Conservation (phyloP, 1,140 invertebrate genomes). For the Drosophila dunni region DNA sequence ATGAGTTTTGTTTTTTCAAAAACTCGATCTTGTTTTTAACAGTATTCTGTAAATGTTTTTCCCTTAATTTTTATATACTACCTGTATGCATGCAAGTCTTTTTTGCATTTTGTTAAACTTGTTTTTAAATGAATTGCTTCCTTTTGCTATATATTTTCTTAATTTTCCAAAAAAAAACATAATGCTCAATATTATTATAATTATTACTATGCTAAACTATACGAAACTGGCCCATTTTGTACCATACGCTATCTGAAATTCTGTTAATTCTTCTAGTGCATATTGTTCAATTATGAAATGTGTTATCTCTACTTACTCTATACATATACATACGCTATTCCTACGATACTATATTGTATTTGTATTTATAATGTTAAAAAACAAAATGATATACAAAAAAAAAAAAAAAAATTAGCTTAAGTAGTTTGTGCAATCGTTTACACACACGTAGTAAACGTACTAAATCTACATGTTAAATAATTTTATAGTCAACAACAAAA, state of each 20-base stretch:
- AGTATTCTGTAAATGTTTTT: slow-evolving; percentile 56
- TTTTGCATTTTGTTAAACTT: slow-evolving; percentile 51
- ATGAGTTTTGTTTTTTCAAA: slow-evolving; percentile 21
- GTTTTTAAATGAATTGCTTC: slow-evolving; percentile 26
- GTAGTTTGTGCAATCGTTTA: slow-evolving; percentile 61
- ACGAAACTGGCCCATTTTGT: slow-evolving; percentile 33
- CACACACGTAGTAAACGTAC: slow-evolving; percentile 70
- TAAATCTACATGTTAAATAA: slow-evolving; percentile 73
- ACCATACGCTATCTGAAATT: slow-evolving; percentile 42
- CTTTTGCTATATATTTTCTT: slow-evolving; percentile 58
- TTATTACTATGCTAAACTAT: slow-evolving; percentile 11
- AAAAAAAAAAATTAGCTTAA: slow-evolving; percentile 54
- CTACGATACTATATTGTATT: slow-evolving; percentile 56
- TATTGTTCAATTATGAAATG: slow-evolving; percentile 47
- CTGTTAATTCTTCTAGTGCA: slow-evolving; percentile 36
- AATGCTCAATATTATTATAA: slow-evolving; percentile 41
- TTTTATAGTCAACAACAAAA: slow-evolving; percentile 63
- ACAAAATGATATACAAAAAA: slow-evolving; percentile 41
- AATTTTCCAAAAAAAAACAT: slow-evolving; percentile 15
- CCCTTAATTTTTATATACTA: slow-evolving; percentile 19
- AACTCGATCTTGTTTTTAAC: slow-evolving; percentile 56
- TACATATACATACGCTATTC: slow-evolving; percentile 49
- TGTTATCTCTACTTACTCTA: slow-evolving; percentile 46
- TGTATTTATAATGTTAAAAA: slow-evolving; percentile 65
- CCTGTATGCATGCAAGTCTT: slow-evolving; percentile 39